These are phyloP conservation scores for Gasterosteus nipponicus DNA, from an alignment of 2,113 vertebrate species.

Conservation along the genomic window DNA sequence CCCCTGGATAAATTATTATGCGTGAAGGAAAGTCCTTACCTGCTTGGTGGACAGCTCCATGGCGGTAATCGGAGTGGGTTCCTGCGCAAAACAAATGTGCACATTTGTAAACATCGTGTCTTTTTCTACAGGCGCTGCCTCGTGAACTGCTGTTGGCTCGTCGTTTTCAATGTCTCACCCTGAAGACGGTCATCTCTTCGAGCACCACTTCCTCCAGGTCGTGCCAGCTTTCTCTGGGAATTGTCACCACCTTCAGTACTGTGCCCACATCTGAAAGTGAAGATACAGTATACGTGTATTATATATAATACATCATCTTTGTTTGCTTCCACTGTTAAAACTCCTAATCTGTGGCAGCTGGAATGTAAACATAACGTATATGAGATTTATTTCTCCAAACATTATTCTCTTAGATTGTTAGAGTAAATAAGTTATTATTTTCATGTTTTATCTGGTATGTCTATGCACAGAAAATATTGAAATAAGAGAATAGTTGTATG, in stretches of 20 bases:
- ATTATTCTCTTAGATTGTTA: background rate
- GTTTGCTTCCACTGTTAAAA: background rate
- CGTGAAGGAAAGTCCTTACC: slow-evolving; percentile 76
- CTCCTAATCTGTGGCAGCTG: background rate
- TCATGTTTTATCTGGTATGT: too few relatives aligned
- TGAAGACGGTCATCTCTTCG: slow-evolving; percentile 97
- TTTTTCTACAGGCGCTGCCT: background rate
- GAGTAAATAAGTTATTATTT: background rate
- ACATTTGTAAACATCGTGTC: background rate
- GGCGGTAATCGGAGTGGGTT: slow-evolving; percentile 91
- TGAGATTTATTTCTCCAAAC: background rate
- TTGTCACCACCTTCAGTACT: slow-evolving; percentile 96
- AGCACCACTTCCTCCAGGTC: slow-evolving; percentile 97
- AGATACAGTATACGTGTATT: background rate
- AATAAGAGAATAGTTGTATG: background rate
- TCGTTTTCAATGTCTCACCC: slow-evolving; percentile 80
- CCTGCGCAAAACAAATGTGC: slow-evolving; percentile 79
- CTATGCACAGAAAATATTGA: too few relatives aligned
- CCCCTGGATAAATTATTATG: slow-evolving; percentile 17
- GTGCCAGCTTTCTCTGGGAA: slow-evolving; percentile 97
- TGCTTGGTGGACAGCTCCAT: slow-evolving; percentile 99
- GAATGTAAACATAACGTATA: background rate
- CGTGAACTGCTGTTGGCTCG: background rate
- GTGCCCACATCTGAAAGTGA: slow-evolving; percentile 90
- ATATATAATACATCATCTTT: background rate